A percentile compares a stretch with the other conserved stretches of the same genome.
These are phyloP conservation scores for Rhagonycha lutea DNA, from an alignment of 2,888 invertebrate species.

Conservation along the genomic window DNA sequence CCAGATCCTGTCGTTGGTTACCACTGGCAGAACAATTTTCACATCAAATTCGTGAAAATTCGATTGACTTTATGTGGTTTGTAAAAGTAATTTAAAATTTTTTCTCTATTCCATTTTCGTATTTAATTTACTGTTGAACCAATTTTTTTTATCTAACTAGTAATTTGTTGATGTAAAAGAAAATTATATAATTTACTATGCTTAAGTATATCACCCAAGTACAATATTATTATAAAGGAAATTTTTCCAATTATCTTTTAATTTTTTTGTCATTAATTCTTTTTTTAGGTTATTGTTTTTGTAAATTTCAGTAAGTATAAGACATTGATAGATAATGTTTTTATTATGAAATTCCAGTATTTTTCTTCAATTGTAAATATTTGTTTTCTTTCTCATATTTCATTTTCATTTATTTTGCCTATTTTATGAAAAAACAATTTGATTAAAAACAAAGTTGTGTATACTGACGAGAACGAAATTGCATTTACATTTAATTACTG, in stretches of 20 bases:
- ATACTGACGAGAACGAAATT: neutral
- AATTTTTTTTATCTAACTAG: neutral
- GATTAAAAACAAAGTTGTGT: neutral
- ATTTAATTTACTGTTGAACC: neutral
- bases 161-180: neutral
- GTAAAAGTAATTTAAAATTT: neutral
- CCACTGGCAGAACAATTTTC: neutral
- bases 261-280: neutral
- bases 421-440: neutral
- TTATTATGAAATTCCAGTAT: no score
- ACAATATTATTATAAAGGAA: no score
- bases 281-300: neutral
- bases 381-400: neutral
- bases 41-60: neutral
- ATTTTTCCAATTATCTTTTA: neutral
- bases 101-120: neutral
- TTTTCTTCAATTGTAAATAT: neutral
- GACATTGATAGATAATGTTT: no score
- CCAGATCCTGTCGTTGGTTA: neutral
- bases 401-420: neutral
- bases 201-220: no score
- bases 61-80: neutral
- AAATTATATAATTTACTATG: no score
- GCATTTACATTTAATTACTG: neutral
- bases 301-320: neutral